Conservation (phyloP, 2,797 vertebrate species). For the Cetoscarus ocellatus region DNA sequence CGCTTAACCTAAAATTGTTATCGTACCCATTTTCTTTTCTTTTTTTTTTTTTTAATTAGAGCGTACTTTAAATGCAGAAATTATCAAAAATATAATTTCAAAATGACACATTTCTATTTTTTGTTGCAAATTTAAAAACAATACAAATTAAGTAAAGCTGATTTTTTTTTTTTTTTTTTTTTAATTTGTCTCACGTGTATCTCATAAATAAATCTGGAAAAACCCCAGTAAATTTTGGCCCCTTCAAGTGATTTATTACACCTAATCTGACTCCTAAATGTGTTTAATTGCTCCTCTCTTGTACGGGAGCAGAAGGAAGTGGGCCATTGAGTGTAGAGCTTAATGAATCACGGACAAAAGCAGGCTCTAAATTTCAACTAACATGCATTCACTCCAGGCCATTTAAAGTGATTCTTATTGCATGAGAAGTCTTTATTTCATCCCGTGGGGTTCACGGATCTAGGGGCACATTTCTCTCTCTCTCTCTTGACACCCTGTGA, state of each 20-base stretch:
- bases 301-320: conserved; percentile 63
- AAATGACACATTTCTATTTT: too few species aligned
- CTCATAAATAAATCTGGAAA: conserved; percentile 11
- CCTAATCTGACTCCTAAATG: conserved; percentile 64
- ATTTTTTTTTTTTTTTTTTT: too few species aligned
- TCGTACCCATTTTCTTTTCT: conserved; percentile 1
- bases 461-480: conserved; percentile 15
- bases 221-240: conserved; percentile 43
- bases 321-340: conserved; percentile 69
- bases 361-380: conserved; percentile 68
- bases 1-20: conserved; percentile 1
- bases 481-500: background rate
- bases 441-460: conserved; percentile 50
- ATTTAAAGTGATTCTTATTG: conserved; percentile 62
- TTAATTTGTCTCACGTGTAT: background rate
- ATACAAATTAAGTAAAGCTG: too few species aligned
- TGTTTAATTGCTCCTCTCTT: conserved; percentile 74
- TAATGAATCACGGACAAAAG: conserved; percentile 72
- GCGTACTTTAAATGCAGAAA: too few species aligned
- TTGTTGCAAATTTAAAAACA: too few species aligned
- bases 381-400: conserved; percentile 60
- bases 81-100: too few species aligned
- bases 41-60: too few species aligned
- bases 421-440: conserved; percentile 61
- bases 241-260: conserved; percentile 66